A percentile compares a stretch with the other conserved stretches of the same genome.
Evolutionary conservation across 2,113 vertebrate species (phyloP).

Genomic region (Lasiurus borealis): DNA sequence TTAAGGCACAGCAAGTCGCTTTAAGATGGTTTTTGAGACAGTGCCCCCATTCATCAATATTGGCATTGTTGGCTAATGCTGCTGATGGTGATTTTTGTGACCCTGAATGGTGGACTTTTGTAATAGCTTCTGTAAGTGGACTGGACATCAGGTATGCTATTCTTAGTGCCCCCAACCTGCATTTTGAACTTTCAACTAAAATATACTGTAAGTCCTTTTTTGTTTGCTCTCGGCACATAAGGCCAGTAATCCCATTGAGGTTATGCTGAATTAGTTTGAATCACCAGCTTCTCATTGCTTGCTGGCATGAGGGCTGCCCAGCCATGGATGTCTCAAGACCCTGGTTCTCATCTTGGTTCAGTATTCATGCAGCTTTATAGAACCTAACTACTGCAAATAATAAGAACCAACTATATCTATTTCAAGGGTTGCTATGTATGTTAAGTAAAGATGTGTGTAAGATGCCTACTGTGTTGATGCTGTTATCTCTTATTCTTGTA

Average conservation of each 20-base stretch:
- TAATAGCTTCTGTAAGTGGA: slow-evolving; percentile 65
- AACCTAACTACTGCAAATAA: neutral
- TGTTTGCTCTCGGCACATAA: neutral
- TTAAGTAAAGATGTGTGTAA: neutral
- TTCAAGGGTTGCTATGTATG: neutral
- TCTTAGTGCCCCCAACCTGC: neutral
- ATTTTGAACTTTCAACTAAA: slow-evolving; percentile 67
- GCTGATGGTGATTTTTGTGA: slow-evolving; percentile 70
- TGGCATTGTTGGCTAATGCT: slow-evolving; percentile 75
- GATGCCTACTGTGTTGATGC: neutral
- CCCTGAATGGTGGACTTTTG: slow-evolving; percentile 55
- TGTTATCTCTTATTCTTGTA: neutral
- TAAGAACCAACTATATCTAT: neutral
- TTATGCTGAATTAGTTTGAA: slow-evolving; percentile 1
- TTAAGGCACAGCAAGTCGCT: slow-evolving; percentile 81
- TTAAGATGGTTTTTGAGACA: slow-evolving; percentile 80
- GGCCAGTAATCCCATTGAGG: neutral
- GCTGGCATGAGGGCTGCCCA: neutral
- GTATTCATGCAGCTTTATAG: neutral
- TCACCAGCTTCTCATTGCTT: neutral
- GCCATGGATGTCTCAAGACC: neutral
- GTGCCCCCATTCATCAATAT: slow-evolving; percentile 77
- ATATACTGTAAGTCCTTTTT: slow-evolving; percentile 16
- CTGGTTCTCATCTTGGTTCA: slow-evolving; percentile 25
- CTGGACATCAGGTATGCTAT: slow-evolving; percentile 63